Evolutionary conservation across 2,113 vertebrate species (phyloP).

Genomic region (Chionomys nivalis): DNA sequence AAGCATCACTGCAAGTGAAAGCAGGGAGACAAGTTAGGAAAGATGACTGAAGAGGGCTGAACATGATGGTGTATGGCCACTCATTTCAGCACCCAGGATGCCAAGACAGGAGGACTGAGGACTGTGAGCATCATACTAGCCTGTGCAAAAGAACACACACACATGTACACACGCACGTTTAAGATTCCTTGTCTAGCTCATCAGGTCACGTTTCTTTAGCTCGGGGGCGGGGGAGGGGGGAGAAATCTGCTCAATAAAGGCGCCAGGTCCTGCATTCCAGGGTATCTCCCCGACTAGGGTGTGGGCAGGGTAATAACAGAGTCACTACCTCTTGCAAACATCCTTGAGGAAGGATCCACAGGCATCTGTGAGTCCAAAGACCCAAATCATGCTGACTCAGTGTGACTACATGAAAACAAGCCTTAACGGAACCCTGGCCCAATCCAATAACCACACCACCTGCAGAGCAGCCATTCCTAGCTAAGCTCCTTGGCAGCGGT

Average conservation of each 20-base stretch:
- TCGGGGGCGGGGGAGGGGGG: fast-evolving
- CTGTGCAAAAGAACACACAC: neutral
- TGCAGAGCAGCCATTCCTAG: neutral
- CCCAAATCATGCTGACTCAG: neutral
- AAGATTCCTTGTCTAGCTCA: neutral
- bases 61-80: fast-evolving
- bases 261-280: neutral
- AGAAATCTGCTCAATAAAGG: neutral
- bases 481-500: neutral
- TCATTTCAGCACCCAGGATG: neutral
- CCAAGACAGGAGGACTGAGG: neutral
- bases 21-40: neutral
- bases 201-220: neutral
- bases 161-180: neutral
- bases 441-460: neutral
- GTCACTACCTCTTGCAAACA: neutral
- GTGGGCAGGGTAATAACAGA: neutral
- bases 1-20: neutral
- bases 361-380: neutral
- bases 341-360: neutral
- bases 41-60: neutral
- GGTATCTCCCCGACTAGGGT: neutral
- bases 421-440: neutral
- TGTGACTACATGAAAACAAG: neutral
- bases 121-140: neutral